Evolutionary conservation across 2,797 vertebrate genomes (phyloP).

Genomic region (Dryobates pubescens): DNA sequence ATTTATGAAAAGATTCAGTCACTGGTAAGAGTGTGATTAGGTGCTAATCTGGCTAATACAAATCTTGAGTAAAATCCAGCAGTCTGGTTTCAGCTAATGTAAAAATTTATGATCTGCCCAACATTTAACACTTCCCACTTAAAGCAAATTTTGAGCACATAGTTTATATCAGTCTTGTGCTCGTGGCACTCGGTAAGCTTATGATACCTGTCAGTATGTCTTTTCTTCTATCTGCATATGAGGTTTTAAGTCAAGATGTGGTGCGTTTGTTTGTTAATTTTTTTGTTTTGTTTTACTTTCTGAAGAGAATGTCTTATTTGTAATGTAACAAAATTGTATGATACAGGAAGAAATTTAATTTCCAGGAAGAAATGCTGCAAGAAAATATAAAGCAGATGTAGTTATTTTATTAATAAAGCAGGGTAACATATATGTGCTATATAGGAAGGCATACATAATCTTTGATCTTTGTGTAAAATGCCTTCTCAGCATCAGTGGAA

Average conservation of each 20-base stretch:
- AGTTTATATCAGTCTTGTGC: not conserved
- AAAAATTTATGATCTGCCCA: not conserved
- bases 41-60: not conserved
- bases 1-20: not conserved
- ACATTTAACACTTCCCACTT: not conserved
- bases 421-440: not conserved
- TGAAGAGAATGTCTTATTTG: not conserved
- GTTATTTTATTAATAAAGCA: not conserved
- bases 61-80: not conserved
- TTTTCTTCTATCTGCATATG: not conserved
- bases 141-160: not conserved
- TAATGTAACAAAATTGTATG: not conserved
- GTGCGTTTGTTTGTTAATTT: not conserved
- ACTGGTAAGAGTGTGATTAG: not conserved
- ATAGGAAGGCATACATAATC: not conserved
- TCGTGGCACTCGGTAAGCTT: accelerated
- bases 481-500: not conserved
- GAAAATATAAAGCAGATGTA: slow-evolving; percentile 30
- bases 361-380: not conserved
- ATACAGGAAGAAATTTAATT: not conserved
- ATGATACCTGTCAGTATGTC: accelerated
- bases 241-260: not conserved
- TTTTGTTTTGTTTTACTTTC: not conserved
- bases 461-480: not conserved
- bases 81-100: not conserved